Percentiles rank a stretch among this genome's conserved stretches.
Evolutionary conservation across 2,113 vertebrate species (phyloP).

Genomic region (Rynchops niger): DNA sequence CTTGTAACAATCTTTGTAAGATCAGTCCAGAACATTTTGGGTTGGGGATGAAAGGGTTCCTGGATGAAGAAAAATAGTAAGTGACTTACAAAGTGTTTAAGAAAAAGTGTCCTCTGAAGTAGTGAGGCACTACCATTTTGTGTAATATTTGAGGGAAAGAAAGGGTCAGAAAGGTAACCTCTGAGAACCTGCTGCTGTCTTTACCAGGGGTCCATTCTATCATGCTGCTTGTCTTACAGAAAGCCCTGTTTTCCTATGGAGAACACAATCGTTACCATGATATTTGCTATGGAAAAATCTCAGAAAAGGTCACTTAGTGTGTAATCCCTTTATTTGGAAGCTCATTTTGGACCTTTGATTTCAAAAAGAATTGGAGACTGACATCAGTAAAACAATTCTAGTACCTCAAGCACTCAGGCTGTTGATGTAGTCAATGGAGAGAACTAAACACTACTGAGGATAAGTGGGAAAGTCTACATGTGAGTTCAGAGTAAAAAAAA

Average conservation of each 20-base stretch:
- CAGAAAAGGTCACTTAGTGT: neutral
- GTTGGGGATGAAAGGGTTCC: neutral
- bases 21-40: neutral
- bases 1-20: neutral
- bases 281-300: neutral
- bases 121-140: neutral
- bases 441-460: neutral
- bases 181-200: neutral
- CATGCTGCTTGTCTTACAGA: neutral
- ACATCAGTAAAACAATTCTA: neutral
- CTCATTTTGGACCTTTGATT: neutral
- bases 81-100: neutral
- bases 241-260: neutral
- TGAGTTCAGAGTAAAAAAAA: fast-evolving
- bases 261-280: fast-evolving
- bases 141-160: neutral
- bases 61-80: neutral
- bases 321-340: fast-evolving
- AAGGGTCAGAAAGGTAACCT: neutral
- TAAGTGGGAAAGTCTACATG: neutral
- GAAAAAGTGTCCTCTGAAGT: neutral
- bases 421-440: neutral
- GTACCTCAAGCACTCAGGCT: neutral
- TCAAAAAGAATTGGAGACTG: neutral
- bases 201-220: neutral